Evolutionary conservation across 2,113 vertebrate species (phyloP), one percentile per base, ranked within the genome.

Genomic region (Anguilla rostrata): DNA sequence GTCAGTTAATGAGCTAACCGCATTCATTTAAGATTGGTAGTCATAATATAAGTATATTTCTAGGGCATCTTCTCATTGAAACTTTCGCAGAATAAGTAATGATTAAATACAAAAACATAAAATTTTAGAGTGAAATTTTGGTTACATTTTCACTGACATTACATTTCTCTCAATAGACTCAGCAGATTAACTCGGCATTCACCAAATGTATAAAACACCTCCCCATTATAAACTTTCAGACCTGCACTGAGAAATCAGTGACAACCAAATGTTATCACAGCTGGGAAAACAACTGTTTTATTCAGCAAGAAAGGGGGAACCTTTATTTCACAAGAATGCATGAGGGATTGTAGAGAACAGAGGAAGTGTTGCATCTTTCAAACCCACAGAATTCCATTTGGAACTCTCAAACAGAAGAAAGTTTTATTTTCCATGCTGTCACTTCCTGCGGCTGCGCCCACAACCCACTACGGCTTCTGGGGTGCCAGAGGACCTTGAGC

Each of bases 371-470:
- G 71, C 9, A 22, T 75, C 11, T 34, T 75, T 34, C 5, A 75
- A 75, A n/a, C 0, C 26, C 26, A 34, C 22, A 26, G 71, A n/a
- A n/a, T 75, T 29, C 63, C 16, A 39, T 15, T 75, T 75, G 71
- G 29, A 29, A 26, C 49, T 82, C 22, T 5, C 39, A 39, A 14
- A 26, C 78, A 26, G 57, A 85, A 83, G 40, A 84, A 80, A 49
- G 29, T 82, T 78, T 85, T 84, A 29, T 79, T 14, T 81, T 82
- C 56, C 60, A 29, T 43, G n/a, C 26, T 22, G 43, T 81, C 39
- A 41, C 34, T n/a, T 14, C 16, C 78, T 66, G 56, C 56, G 20
- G 8, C 18, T 26, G 8, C 3, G 8, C 60, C 20, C 49, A 11
- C 12, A 3, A 75, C 71, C 71, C 71, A 71, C 71, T 26, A 75